Evolutionary conservation across 2,113 vertebrate genomes (phyloP).

Genomic region (Rhodinocichla rosea): DNA sequence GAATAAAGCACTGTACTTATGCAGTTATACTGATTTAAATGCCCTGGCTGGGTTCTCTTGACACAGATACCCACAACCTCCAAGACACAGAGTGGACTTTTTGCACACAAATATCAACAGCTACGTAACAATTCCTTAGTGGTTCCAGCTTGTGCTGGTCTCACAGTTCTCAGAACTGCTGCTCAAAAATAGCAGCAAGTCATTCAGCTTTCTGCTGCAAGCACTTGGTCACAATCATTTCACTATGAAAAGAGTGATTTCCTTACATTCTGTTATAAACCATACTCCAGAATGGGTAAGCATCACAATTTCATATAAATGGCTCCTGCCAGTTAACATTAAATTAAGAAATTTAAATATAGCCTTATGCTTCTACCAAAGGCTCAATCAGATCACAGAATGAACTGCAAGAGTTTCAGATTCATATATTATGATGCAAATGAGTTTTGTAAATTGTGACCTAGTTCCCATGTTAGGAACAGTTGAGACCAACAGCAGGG

Average conservation of each 20-base stretch:
- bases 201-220: not conserved
- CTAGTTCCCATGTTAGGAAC: conserved; percentile 68
- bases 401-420: not conserved
- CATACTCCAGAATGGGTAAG: not conserved
- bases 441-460: conserved; percentile 68
- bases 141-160: not conserved
- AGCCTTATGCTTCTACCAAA: not conserved
- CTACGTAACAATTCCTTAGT: not conserved
- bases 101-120: not conserved
- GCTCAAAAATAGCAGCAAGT: not conserved
- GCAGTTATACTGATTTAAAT: not conserved
- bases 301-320: not conserved
- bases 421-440: conserved; percentile 64
- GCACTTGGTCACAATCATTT: not conserved
- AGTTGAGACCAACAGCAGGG: conserved; percentile 42
- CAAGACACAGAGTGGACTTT: not conserved
- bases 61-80: not conserved
- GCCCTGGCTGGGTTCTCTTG: not conserved
- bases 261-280: not conserved
- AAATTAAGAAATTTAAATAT: not conserved
- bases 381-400: not conserved
- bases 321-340: not conserved
- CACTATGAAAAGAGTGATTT: not conserved
- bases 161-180: accelerated
- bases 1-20: not conserved